These are phyloP conservation scores for Dolichallabes microphthalmus DNA, from an alignment of 2,113 vertebrate species.

Conservation along the genomic window DNA sequence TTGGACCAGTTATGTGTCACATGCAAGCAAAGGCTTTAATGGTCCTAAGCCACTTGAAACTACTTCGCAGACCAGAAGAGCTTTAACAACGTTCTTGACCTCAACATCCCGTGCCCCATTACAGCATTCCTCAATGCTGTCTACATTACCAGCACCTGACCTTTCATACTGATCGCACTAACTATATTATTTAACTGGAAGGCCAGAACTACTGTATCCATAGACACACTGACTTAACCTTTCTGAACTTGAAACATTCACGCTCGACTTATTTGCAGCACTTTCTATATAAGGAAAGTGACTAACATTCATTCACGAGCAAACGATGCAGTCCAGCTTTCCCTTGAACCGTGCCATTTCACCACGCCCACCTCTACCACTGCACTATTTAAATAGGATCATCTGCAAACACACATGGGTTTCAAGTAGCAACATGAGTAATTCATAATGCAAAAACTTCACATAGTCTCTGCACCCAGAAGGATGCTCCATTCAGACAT, in stretches of 20 bases:
- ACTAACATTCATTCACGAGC: not conserved
- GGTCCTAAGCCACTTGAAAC: conserved; percentile 24
- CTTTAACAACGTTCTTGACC: not conserved
- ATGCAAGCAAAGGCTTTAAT: conserved; percentile 11
- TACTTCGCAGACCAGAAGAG: not conserved
- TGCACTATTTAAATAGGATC: not conserved
- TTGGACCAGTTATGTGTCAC: conserved; percentile 7
- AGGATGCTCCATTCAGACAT: no score
- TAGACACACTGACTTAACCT: not conserved
- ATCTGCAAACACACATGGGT: not conserved
- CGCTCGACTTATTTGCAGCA: not conserved
- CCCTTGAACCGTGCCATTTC: not conserved
- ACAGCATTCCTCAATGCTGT: not conserved
- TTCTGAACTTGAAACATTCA: not conserved
- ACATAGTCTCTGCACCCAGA: no score
- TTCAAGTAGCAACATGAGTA: not conserved
- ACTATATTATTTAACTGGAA: not conserved
- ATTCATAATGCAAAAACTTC: no score
- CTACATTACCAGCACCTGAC: not conserved
- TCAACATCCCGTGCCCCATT: not conserved
- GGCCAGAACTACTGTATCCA: not conserved
- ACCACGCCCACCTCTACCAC: not conserved
- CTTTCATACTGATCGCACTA: not conserved
- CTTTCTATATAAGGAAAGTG: not conserved
- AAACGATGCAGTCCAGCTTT: not conserved